A percentile compares a stretch with the other conserved stretches of the same genome.
phyloP scores from a whole-genome alignment of 2,888 invertebrate genomes.

The Cyrtodaria siliqua region DNA sequence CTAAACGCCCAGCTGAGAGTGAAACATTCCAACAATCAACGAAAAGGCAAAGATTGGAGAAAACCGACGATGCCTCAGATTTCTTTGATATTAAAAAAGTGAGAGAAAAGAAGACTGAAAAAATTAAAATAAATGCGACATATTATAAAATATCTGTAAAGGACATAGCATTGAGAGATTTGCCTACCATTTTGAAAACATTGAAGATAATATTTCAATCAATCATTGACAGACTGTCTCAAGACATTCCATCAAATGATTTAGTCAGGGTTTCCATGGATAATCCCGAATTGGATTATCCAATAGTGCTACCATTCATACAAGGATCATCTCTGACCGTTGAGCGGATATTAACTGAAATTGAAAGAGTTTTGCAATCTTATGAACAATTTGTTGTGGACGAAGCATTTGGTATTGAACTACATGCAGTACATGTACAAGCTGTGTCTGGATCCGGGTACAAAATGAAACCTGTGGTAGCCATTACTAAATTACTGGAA shows the following conservation, averaged over 20 bases:
- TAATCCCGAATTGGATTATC: slow-evolving; percentile 48
- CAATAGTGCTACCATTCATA: slow-evolving; percentile 45
- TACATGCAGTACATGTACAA: slow-evolving; percentile 44
- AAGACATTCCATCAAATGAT: slow-evolving; percentile 32
- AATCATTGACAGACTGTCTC: slow-evolving; percentile 13
- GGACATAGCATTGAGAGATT: slow-evolving; percentile 16
- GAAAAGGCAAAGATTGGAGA: neutral
- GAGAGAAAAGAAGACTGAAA: slow-evolving; percentile 18
- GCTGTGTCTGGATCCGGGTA: slow-evolving; percentile 33
- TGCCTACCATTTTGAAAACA: slow-evolving; percentile 24
- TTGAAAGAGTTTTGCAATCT: slow-evolving; percentile 49
- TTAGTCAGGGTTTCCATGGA: slow-evolving; percentile 48
- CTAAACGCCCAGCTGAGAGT: no score
- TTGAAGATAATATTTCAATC: slow-evolving; percentile 24
- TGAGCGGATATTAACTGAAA: slow-evolving; percentile 40
- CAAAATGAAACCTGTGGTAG: slow-evolving; percentile 37
- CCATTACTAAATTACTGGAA: slow-evolving; percentile 39
- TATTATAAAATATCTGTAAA: slow-evolving; percentile 27
- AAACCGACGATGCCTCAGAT: neutral
- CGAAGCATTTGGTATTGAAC: slow-evolving; percentile 35
- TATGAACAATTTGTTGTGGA: slow-evolving; percentile 43
- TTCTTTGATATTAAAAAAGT: slow-evolving; percentile 19
- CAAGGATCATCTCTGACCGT: slow-evolving; percentile 28
- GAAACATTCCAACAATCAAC: no score
- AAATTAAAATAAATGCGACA: slow-evolving; percentile 23